These are phyloP conservation scores for Osmoderma eremita DNA, from an alignment of 2,888 invertebrate genomes.

Conservation along the genomic window DNA sequence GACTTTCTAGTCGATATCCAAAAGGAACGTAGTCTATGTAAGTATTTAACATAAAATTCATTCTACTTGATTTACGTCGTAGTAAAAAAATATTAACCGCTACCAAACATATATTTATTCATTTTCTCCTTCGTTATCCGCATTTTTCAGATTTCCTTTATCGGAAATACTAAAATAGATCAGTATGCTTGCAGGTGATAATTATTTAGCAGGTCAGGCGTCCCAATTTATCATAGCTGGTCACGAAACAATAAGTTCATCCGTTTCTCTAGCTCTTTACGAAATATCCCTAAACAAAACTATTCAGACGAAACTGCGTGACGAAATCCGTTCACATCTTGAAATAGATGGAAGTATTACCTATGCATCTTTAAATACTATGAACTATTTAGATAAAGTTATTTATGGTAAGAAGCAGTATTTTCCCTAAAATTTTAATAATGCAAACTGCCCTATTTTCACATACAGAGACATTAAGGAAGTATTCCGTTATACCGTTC, in stretches of 20 bases:
- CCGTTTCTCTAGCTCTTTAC: constrained; percentile 68
- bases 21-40: constrained; percentile 49
- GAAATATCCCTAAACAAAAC: constrained; percentile 67
- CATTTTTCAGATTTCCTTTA: no score
- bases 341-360: constrained; percentile 62
- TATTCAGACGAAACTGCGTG: constrained; percentile 66
- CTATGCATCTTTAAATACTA: constrained; percentile 66
- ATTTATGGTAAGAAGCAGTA: constrained; percentile 62
- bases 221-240: constrained; percentile 71
- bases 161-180: no score
- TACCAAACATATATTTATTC: neutral
- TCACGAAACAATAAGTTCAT: constrained; percentile 71
- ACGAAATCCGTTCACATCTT: constrained; percentile 64
- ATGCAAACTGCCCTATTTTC: constrained; percentile 42
- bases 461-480: constrained; percentile 61
- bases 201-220: constrained; percentile 69
- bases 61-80: no score
- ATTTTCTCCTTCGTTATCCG: no score
- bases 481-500: constrained; percentile 60
- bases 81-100: neutral
- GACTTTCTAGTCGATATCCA: constrained; percentile 61
- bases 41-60: no score
- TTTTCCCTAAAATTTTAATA: neutral
- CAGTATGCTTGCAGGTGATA: constrained; percentile 65
- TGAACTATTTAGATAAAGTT: constrained; percentile 70